These are phyloP conservation scores for Phorcus lineatus DNA, from an alignment of 2,888 invertebrate species.

Conservation along the genomic window DNA sequence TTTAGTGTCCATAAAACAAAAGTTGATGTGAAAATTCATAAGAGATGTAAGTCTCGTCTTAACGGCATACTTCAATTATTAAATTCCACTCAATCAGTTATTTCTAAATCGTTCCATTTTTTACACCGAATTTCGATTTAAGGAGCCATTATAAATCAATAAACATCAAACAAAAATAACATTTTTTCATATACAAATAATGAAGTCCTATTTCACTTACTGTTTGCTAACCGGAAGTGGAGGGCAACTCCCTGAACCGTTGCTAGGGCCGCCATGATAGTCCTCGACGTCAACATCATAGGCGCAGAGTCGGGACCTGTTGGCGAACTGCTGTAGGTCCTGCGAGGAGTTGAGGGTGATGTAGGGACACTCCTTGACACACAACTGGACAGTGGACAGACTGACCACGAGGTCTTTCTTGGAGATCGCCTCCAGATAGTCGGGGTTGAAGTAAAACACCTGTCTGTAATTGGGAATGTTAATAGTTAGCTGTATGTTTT, in stretches of 20 bases:
- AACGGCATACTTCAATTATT: no score
- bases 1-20: no score
- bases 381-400: constrained; percentile 85
- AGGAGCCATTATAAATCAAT: no score
- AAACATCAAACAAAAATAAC: no score
- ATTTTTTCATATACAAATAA: no score
- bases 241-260: constrained; percentile 83
- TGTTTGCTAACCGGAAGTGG: constrained; percentile 85
- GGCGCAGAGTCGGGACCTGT: constrained; percentile 85
- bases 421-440: constrained; percentile 43
- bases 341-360: constrained; percentile 80
- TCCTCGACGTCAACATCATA: constrained; percentile 71
- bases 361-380: constrained; percentile 90
- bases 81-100: no score
- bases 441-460: constrained; percentile 54
- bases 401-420: constrained; percentile 65
- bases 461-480: constrained; percentile 37
- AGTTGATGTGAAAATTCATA: no score
- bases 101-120: no score
- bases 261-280: constrained; percentile 44
- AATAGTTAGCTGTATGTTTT: not conserved
- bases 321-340: constrained; percentile 85
- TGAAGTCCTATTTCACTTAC: constrained; percentile 71
- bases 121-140: no score
- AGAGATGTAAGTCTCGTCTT: no score